Base-by-base conservation (phyloP, 1,140 invertebrate genomes). In the Cherax quadricarinatus region DNA sequence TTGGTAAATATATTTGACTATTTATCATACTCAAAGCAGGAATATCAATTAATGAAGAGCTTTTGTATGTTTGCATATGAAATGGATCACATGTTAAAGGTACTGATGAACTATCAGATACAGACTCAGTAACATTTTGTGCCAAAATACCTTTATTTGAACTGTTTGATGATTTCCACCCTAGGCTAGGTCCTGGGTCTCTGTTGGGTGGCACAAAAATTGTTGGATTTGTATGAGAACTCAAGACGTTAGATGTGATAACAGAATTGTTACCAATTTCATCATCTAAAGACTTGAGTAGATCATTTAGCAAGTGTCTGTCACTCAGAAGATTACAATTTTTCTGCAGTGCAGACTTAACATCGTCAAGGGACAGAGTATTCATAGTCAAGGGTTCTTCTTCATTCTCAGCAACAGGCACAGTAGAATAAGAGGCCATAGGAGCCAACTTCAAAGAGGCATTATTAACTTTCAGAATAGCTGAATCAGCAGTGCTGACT, bases 201-300 rank as follows among this genome's bases (percentile, higher is more conserved):
- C 79, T 81, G 48, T 81, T 81, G 10, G 79, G 79, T 51, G 48
- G 48, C 16, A 81, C 79, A 51, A 51, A 51, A 51, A 14, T n/a
- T 10, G 24, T 24, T 75, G 70, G 21, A 30, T 75, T 30, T 7
- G 6, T 75, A n/a, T 30, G 70, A 75, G 70, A 24, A 30, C 6
- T 12, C 0, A 70, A 70, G 24, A 75, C 30, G 21, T 6, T 1
- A 75, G 70, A 75, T 5, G 70, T 5, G 21, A 1, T 30, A 66
- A 10, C 51, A 4, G 80, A 81, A 9, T 81, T 48, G 21, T 81
- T 41, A 24, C 51, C 30, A 66, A 89, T 70, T 70, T 82, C 81
- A 14, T 82, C 70, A 89, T 82, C 88, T 18, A 89, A 51, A 24
- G 88, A 89, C 60, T 83, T 66, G 12, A 89, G 80, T 3, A 89